Percentiles rank a stretch among this genome's conserved stretches.
Evolutionary conservation across 2,113 vertebrate species (phyloP).

Genomic region (Misgurnus mizolepis): DNA sequence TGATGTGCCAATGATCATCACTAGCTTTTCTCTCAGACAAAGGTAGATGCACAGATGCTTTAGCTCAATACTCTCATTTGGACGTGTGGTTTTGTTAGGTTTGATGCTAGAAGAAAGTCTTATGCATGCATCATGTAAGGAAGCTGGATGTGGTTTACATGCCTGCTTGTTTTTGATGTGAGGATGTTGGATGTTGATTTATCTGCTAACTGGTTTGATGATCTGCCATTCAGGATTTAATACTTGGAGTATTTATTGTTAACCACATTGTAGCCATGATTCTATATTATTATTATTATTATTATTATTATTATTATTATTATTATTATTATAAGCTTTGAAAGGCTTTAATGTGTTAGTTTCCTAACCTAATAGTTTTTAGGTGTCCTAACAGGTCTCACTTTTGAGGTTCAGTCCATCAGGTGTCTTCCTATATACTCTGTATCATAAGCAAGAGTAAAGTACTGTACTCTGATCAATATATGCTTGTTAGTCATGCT

Average conservation of each 20-base stretch:
- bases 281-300: too few species aligned
- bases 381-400: not conserved
- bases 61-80: not conserved
- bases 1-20: not conserved
- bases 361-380: not conserved
- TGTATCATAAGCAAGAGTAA: not conserved
- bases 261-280: not conserved
- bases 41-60: not conserved
- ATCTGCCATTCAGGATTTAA: not conserved
- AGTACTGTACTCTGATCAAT: constrained; percentile 12
- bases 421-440: not conserved
- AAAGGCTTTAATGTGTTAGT: not conserved
- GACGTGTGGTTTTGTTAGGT: constrained; percentile 9
- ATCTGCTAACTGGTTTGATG: not conserved
- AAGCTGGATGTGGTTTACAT: not conserved
- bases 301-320: not conserved
- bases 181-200: not conserved
- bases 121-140: not conserved
- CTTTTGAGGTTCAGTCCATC: not conserved
- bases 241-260: not conserved
- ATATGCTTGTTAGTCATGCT: not conserved
- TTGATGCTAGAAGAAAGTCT: not conserved
- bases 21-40: not conserved
- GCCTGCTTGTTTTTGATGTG: not conserved
- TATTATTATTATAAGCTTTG: not conserved